Evolutionary conservation across 2,113 vertebrate genomes (phyloP).

Genomic region (Nansenia antarctica): DNA sequence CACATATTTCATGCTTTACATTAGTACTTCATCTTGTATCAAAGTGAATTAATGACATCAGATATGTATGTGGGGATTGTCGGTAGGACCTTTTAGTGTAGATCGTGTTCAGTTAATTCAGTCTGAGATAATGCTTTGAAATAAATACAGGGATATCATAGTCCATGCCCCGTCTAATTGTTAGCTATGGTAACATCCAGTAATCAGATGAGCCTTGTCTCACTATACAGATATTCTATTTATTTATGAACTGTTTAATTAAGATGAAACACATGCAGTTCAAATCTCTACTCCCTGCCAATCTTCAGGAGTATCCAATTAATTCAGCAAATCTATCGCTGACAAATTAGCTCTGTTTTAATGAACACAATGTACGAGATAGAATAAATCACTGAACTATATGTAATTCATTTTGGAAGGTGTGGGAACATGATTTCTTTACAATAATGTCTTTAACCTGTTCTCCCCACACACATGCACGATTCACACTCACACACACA

Average conservation of each 20-base stretch:
- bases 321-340: conserved; percentile 50
- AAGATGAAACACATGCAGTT: conserved; percentile 50
- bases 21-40: conserved; percentile 7
- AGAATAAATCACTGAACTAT: conserved; percentile 45
- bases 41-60: conserved; percentile 30
- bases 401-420: conserved; percentile 48
- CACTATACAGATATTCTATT: conserved; percentile 44
- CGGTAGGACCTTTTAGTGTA: neutral
- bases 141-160: conserved; percentile 24
- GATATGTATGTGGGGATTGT: conserved; percentile 4
- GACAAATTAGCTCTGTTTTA: conserved; percentile 60
- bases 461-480: neutral
- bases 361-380: conserved; percentile 57
- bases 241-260: conserved; percentile 65
- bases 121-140: neutral
- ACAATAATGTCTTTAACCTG: conserved; percentile 11
- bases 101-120: neutral
- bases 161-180: conserved; percentile 13
- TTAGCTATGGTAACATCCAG: neutral
- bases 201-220: neutral
- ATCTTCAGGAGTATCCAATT: conserved; percentile 39
- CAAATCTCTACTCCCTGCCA: conserved; percentile 31
- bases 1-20: too few relatives aligned
- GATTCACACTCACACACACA: neutral
- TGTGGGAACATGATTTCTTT: conserved; percentile 22